Conservation (phyloP, 2,797 vertebrate species). For the Ceyx erithaca region DNA sequence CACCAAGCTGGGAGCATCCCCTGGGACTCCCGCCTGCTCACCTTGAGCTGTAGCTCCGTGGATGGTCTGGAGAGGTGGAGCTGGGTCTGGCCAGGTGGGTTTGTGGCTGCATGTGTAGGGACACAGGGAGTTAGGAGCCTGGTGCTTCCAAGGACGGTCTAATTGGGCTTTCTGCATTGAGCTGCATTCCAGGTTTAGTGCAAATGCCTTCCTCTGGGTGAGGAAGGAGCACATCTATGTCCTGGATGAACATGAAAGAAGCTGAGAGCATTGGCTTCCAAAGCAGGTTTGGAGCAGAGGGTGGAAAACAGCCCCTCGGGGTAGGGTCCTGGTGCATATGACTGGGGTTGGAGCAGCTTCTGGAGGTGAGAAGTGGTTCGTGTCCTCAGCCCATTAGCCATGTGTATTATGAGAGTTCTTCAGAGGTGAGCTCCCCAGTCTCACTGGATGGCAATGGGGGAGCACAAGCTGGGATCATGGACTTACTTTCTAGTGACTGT, state of each 20-base stretch:
- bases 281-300: background rate
- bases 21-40: rapidly evolving
- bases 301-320: rapidly evolving
- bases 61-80: background rate
- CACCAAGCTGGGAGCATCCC: background rate
- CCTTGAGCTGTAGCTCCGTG: rapidly evolving
- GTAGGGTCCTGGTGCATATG: rapidly evolving
- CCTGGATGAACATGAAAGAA: background rate
- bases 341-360: background rate
- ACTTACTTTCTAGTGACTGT: background rate
- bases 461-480: background rate
- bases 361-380: background rate
- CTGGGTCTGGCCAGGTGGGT: background rate
- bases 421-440: background rate
- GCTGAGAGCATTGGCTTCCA: background rate
- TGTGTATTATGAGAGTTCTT: rapidly evolving
- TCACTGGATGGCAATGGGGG: background rate
- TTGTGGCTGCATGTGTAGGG: background rate
- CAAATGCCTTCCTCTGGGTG: background rate
- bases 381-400: rapidly evolving
- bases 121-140: background rate
- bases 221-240: rapidly evolving
- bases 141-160: rapidly evolving
- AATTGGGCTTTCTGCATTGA: rapidly evolving
- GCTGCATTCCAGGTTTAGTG: background rate